Base-by-base conservation (phyloP, 2,113 vertebrate genomes). In the Platycercus adscitus region DNA sequence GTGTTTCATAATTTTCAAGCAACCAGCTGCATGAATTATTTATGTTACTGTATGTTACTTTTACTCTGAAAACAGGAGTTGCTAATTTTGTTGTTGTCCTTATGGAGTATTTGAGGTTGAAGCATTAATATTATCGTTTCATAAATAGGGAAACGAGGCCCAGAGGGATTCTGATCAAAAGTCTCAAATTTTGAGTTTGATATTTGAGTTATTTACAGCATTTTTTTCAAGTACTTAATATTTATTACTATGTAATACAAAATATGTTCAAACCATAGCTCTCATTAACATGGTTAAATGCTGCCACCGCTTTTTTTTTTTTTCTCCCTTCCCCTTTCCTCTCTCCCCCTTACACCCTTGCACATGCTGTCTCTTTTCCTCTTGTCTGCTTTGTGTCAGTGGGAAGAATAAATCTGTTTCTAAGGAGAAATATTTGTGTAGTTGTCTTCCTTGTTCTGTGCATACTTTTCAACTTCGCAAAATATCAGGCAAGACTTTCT, bases 151-250 rank as follows among this genome's bases (percentile, higher is more conserved):
- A 93, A 96, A 73, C 66, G 46, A 92, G 86, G 17, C 64, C 78
- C 50, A 55, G 69, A 95, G 90, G 88, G 86, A 89, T 88, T 93
- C 56, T 78, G 29, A 78, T 95, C 85, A 93, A 86, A 94, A 91
- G 41, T 91, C 75, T 88, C 35, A 66, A 83, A 93, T 83, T 92
- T 92, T 73, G 41, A 76, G 25, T 77, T 55, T 66, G 25, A 43
- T 90, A 26, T 63, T 89, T 60, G 44, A 85, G 70, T 47, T 93
- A 52, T 61, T 92, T 94, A 76, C 25, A 78, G 88, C 81, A 77
- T 73, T 29, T 86, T 86, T 91, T 78, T 17, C 3, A 65, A 80
- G 46, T 50, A 55, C 41, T 84, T 83, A 23, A 6, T 83, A 63
- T 70, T 66, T 68, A 55, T 15, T 46, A 18, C 70, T 77, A 55